phyloP scores from a whole-genome alignment of 1,140 invertebrate genomes.

The Plectrocnemia conspersa region DNA sequence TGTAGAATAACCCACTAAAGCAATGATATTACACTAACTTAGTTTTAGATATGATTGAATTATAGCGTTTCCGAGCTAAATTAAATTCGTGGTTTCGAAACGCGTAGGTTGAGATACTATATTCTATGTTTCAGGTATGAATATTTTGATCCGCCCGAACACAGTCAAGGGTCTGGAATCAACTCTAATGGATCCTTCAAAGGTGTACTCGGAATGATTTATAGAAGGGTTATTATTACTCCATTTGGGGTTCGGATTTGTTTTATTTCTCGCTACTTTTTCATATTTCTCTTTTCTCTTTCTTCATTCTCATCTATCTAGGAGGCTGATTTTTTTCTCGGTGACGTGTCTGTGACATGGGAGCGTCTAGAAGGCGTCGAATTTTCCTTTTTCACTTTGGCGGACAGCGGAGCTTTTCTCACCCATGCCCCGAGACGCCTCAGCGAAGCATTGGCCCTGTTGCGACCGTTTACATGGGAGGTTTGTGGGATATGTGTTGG shows the following conservation, averaged over 20 bases:
- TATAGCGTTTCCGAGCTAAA: not conserved
- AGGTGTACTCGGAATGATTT: constrained; percentile 64
- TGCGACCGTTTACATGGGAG: constrained; percentile 64
- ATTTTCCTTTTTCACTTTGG: constrained; percentile 66
- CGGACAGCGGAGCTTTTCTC: constrained; percentile 66
- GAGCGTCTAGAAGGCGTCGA: constrained; percentile 62
- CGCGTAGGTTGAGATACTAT: not conserved
- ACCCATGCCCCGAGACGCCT: constrained; percentile 63
- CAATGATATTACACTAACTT: too few relatives aligned
- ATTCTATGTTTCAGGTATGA: constrained; percentile 47
- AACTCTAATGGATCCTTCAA: constrained; percentile 59
- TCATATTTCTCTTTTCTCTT: not conserved
- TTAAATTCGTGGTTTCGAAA: not conserved
- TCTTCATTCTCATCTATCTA: constrained; percentile 36
- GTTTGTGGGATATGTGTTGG: constrained; percentile 46
- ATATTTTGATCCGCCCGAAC: constrained; percentile 65
- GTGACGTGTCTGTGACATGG: constrained; percentile 64
- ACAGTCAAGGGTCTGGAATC: constrained; percentile 61
- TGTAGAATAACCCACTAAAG: too few relatives aligned
- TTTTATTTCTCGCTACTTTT: not conserved
- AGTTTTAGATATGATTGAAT: constrained; percentile 1
- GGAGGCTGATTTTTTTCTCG: constrained; percentile 65
- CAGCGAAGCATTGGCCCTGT: constrained; percentile 64
- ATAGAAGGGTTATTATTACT: constrained; percentile 53
- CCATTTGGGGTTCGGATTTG: not conserved